Evolutionary conservation across 2,888 invertebrate species (phyloP).

Genomic region (Norana najaformis): DNA sequence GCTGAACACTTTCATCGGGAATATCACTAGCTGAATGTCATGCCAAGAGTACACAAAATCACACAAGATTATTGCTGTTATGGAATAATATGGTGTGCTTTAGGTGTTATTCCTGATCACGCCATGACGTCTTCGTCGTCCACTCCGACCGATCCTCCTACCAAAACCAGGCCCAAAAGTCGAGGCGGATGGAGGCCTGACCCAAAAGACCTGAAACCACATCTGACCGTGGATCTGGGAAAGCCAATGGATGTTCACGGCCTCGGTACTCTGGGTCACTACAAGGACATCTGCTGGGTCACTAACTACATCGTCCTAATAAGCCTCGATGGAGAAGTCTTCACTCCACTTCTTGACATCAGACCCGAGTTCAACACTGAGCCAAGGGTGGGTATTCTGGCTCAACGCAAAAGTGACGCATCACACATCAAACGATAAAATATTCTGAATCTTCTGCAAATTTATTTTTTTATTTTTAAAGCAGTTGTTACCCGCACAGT

Average conservation of each 20-base stretch:
- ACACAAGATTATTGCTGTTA: too few species aligned
- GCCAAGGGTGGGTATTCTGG: not conserved
- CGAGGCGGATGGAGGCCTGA: not conserved
- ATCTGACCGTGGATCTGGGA: not conserved
- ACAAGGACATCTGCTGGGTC: slow-evolving; percentile 5
- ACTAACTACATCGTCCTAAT: slow-evolving; percentile 1
- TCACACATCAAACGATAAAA: not conserved
- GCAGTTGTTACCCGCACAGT: too few species aligned
- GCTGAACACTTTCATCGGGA: too few species aligned
- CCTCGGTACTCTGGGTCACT: not conserved
- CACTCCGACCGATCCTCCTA: not conserved
- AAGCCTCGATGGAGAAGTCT: not conserved
- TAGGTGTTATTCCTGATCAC: not conserved
- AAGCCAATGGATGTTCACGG: not conserved
- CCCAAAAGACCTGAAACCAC: not conserved
- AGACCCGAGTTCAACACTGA: not conserved
- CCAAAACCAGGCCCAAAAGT: not conserved
- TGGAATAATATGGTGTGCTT: not conserved
- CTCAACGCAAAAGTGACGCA: not conserved
- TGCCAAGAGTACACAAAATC: too few species aligned
- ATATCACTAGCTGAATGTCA: too few species aligned
- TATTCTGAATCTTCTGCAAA: not conserved
- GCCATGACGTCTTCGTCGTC: not conserved
- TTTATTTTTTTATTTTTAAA: too few species aligned
- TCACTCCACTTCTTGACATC: not conserved